phyloP scores from a whole-genome alignment of 2,113 vertebrate genomes.

The Myotis yumanensis region DNA sequence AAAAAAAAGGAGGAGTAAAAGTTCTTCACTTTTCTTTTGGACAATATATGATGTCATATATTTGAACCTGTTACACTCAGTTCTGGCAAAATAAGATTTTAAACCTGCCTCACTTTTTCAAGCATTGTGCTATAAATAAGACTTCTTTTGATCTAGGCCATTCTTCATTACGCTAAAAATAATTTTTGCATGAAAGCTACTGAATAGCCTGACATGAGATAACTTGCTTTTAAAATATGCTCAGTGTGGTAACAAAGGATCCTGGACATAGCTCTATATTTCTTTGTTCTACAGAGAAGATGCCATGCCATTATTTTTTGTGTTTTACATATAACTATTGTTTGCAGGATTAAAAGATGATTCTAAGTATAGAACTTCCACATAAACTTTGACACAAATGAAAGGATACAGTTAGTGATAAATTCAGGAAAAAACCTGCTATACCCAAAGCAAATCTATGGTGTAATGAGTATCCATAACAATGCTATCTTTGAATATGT shows the following conservation, averaged over 20 bases:
- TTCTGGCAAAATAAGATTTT: constrained; percentile 1
- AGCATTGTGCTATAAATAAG: constrained; percentile 21
- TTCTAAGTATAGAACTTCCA: constrained; percentile 46
- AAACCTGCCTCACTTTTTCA: constrained; percentile 17
- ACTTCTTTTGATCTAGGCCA: constrained; percentile 1
- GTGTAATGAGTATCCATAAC: background rate
- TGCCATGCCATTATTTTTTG: constrained; percentile 10
- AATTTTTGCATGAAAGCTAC: constrained; percentile 44
- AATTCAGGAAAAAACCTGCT: constrained; percentile 41
- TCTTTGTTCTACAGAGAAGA: constrained; percentile 26
- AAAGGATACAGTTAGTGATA: constrained; percentile 50
- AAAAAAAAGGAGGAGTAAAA: background rate
- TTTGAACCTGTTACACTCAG: background rate
- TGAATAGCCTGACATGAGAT: background rate
- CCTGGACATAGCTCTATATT: background rate
- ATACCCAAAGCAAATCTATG: constrained; percentile 11
- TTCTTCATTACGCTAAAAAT: constrained; percentile 29
- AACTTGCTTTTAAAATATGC: constrained; percentile 55
- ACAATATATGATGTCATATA: background rate
- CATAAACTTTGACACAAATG: constrained; percentile 47
- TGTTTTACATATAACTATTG: constrained; percentile 37
- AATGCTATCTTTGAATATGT: constrained; percentile 23
- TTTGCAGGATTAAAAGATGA: constrained; percentile 36
- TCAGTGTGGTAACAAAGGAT: constrained; percentile 46
- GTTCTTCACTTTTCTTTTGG: background rate